phyloP scores from a whole-genome alignment of 2,888 invertebrate species.

The Melieria omissa region DNA sequence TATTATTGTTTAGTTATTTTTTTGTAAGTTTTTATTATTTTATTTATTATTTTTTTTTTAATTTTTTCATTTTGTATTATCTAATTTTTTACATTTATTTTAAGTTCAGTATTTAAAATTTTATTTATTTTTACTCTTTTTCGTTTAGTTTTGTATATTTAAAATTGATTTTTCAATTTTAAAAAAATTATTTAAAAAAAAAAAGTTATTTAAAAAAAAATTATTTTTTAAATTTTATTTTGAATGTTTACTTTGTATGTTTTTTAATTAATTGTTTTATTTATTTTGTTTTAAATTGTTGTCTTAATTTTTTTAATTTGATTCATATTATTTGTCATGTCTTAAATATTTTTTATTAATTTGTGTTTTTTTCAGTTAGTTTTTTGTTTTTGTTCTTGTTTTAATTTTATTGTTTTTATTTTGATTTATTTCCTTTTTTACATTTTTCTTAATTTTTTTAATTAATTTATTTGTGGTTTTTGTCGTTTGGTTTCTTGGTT shows the following conservation, averaged over 20 bases:
- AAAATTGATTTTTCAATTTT: slow-evolving; percentile 17
- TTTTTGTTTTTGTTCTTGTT: too few relatives aligned
- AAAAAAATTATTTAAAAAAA: too few relatives aligned
- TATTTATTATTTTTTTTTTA: too few relatives aligned
- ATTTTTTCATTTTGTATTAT: neutral
- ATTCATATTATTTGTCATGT: too few relatives aligned
- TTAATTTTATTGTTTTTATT: neutral
- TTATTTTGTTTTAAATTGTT: slow-evolving; percentile 51
- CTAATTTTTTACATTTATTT: neutral
- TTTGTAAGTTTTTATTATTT: too few relatives aligned
- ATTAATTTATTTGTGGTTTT: slow-evolving; percentile 1
- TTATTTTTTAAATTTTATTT: slow-evolving; percentile 13
- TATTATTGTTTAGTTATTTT: too few relatives aligned
- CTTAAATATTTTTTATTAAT: too few relatives aligned
- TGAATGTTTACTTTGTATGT: slow-evolving; percentile 36
- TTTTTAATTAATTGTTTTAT: slow-evolving; percentile 32
- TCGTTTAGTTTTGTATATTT: neutral
- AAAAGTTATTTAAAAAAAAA: too few relatives aligned
- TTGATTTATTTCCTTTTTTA: slow-evolving; percentile 20
- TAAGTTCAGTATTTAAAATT: neutral
- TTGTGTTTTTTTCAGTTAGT: too few relatives aligned
- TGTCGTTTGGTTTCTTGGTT: slow-evolving; percentile 19
- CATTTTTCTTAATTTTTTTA: slow-evolving; percentile 16
- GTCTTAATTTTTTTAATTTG: slow-evolving; percentile 5
- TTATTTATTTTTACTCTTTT: neutral